Percentiles rank a stretch among this genome's conserved stretches.
phyloP scores from a whole-genome alignment of 2,888 invertebrate genomes.

The Polyommatus icarus region DNA sequence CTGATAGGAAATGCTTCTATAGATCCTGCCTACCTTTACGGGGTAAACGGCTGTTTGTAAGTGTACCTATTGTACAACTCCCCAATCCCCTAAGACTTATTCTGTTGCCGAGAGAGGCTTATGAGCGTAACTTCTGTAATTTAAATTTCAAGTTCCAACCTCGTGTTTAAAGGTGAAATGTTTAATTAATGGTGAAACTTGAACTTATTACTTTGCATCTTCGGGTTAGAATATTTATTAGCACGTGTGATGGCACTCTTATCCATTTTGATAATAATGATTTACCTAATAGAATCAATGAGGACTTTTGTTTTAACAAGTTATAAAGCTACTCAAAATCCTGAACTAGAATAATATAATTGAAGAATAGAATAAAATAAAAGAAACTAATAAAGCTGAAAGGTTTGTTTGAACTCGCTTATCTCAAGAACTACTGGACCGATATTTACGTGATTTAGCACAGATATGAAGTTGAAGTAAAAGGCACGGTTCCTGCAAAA shows the following conservation, averaged over 20 bases:
- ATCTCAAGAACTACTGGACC: too few species aligned
- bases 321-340: not conserved
- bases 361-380: not conserved
- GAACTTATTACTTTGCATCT: conserved; percentile 6
- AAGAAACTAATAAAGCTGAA: too few species aligned
- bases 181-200: conserved; percentile 10
- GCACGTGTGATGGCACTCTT: not conserved
- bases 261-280: not conserved
- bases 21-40: not conserved
- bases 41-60: conserved; percentile 3
- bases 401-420: too few species aligned
- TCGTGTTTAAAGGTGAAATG: conserved; percentile 24
- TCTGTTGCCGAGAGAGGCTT: not conserved
- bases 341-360: not conserved
- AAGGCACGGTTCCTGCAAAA: too few species aligned
- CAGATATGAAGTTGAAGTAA: too few species aligned
- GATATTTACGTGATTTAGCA: too few species aligned
- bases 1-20: not conserved
- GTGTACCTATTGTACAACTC: conserved; percentile 7
- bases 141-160: conserved; percentile 19
- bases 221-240: not conserved
- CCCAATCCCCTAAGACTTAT: conserved; percentile 29
- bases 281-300: not conserved
- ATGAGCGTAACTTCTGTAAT: conserved; percentile 17
- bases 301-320: too few species aligned